These are phyloP conservation scores for Chrysina gloriosa DNA, from an alignment of 2,888 invertebrate genomes.

Conservation along the genomic window DNA sequence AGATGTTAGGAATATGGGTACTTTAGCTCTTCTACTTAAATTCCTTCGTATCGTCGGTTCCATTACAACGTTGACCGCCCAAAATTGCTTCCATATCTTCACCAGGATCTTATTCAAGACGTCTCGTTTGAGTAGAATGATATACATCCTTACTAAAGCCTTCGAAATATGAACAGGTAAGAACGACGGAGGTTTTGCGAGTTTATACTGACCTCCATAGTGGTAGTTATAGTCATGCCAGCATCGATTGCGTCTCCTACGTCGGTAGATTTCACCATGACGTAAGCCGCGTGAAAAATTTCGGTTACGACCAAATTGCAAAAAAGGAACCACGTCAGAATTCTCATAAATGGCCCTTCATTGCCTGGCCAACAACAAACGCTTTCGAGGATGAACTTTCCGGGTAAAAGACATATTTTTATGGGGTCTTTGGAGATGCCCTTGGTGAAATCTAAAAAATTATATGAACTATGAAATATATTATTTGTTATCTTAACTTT, in stretches of 20 bases:
- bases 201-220: constrained; percentile 19
- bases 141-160: constrained; percentile 35
- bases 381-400: constrained; percentile 23
- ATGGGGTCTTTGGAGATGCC: constrained; percentile 12
- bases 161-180: neutral
- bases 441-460: constrained; percentile 30
- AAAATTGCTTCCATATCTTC: constrained; percentile 39
- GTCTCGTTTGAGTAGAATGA: constrained; percentile 22
- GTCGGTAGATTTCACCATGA: neutral
- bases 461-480: too few relatives aligned
- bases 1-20: neutral
- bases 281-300: constrained; percentile 25
- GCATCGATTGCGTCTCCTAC: neutral
- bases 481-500: too few relatives aligned
- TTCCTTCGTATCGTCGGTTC: neutral
- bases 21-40: neutral
- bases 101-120: constrained; percentile 29
- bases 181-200: neutral
- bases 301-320: constrained; percentile 16
- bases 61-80: constrained; percentile 19
- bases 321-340: constrained; percentile 17
- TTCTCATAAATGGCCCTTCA: neutral
- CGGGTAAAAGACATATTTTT: neutral
- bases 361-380: constrained; percentile 30
- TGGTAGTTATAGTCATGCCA: constrained; percentile 37